A percentile compares a stretch with the other conserved stretches of the same genome.
These are phyloP conservation scores for Potamilus streckersoni DNA, from an alignment of 1,140 invertebrate species.

Conservation along the genomic window DNA sequence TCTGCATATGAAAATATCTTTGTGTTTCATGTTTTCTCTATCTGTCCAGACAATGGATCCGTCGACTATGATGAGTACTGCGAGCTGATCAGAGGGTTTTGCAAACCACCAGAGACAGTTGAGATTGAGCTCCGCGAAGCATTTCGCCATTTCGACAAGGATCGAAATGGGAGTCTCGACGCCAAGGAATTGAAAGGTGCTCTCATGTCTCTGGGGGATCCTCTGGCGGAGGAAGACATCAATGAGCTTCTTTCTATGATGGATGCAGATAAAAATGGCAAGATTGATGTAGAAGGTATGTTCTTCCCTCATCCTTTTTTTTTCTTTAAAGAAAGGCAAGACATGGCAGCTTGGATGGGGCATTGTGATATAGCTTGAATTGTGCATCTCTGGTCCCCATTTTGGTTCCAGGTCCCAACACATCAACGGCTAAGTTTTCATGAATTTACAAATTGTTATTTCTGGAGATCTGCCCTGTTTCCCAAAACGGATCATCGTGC, in stretches of 20 bases:
- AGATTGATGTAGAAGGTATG: constrained; percentile 20
- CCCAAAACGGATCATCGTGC: too few relatives aligned
- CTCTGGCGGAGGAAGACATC: constrained; percentile 13
- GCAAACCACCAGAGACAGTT: constrained; percentile 9
- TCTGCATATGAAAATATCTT: too few relatives aligned
- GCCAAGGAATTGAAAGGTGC: constrained; percentile 13
- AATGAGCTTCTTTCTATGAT: constrained; percentile 13
- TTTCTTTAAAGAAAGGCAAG: too few relatives aligned
- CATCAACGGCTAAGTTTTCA: too few relatives aligned
- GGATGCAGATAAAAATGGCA: constrained; percentile 10
- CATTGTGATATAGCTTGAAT: too few relatives aligned
- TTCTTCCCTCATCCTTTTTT: background rate
- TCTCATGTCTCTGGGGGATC: constrained; percentile 11
- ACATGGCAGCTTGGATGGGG: too few relatives aligned
- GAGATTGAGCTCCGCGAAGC: constrained; percentile 28
- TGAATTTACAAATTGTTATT: too few relatives aligned
- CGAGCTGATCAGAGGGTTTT: constrained; percentile 4
- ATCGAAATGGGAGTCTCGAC: constrained; percentile 20
- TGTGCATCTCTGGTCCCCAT: too few relatives aligned
- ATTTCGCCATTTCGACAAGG: constrained; percentile 26
- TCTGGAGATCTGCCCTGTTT: too few relatives aligned
- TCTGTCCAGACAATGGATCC: constrained; percentile 6
- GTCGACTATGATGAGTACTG: constrained; percentile 15
- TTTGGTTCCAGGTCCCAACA: too few relatives aligned
- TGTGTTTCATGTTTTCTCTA: background rate